Base-by-base conservation (phyloP, 2,888 invertebrate genomes). In the Oasisia sp. region DNA sequence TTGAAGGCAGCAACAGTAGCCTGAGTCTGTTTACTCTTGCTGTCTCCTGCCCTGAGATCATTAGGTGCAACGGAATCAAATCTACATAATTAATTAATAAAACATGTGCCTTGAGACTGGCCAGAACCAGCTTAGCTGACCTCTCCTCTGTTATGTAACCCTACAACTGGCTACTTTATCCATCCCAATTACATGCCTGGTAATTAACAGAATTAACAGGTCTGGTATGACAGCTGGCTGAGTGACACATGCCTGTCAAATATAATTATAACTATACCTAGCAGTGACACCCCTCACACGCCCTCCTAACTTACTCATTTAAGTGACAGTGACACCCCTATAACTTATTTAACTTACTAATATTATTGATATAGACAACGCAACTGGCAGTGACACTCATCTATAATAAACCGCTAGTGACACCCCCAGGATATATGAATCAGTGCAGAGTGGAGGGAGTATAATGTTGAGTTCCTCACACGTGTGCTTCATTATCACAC, bases 11-110 rank as follows among this genome's bases (percentile, higher is more conserved):
- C 74, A 74, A 27, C 74, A 74, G 74, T 19, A 74, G 74, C 74
- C 74, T 5, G 74, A 74, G 27, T 74, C 74, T 74, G 74, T 74
- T 74, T 74, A 74, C 74, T 27, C 74, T 27, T 27, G 74, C 74
- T 27, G 74, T 27, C 74, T 74, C 19, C 38, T 38, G 38, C 38
- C 74, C 27, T 74, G 74, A 19, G 74, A 74, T 74, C 74, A 74
- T 74, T 74, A 19, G 27, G 74, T 74, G 74, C 74, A 74, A 74
- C n/a, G 5, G 27, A 19, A 74, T 74, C 74, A 74, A 74, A 74
- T 74, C 74, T 74, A 19, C 74, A 74, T 74, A 74, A 74, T 74
- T 27, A 74, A 74, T 74, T 74, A 74, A 74, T 74, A 74, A 74
- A 74, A 74, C 74, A 74, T 74, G 74, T 14, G 56, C 56, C 19